Evolutionary conservation across 1,140 invertebrate genomes (phyloP), one percentile per base, ranked within the genome.

Genomic region (Notospermus geniculatus): DNA sequence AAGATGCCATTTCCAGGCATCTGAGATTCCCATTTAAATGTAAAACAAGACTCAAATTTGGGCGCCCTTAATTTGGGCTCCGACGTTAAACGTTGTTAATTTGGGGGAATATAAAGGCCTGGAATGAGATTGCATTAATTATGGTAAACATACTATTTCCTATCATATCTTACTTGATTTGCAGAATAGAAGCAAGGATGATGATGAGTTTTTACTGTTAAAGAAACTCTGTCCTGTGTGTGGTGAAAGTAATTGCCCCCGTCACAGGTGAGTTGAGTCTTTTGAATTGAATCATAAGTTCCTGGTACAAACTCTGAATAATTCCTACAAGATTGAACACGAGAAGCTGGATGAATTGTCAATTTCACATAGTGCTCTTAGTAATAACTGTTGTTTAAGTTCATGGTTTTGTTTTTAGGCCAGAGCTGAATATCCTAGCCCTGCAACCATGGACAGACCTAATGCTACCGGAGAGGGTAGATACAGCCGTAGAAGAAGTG

Each of bases 401-500:
- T 9, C 25, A 5, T 50, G 5, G n/a, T 5, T 23, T 23, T 23
- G 4, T n/a, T 50, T 50, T 50, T 36, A 80, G 79, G 70, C 76
- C 78, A 46, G 81, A 82, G 57, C 63, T 80, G 55, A 82, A 80
- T 64, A 74, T 81, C n/a, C 65, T 80, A 53, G 78, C 77, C 23
- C 75, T 80, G 43, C 83, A 86, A 64, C 88, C 88, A 39, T 89
- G 88, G 88, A 85, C 83, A 50, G 84, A 85, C 64, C 68, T 90
- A 11, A 79, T 83, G 55, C 82, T 90, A 65, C 84, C 85, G 61
- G 81, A 86, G 71, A 85, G 87, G 73, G 79, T 89, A 29, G 88
- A 90, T 80, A 74, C 83, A 68, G 85, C 88, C 41, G 80, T 89
- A 67, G 86, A 88, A 83, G 84, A 89, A 81, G 88, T 90, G 78